phyloP scores from a whole-genome alignment of 1,140 invertebrate genomes.

The Araneus ventricosus region DNA sequence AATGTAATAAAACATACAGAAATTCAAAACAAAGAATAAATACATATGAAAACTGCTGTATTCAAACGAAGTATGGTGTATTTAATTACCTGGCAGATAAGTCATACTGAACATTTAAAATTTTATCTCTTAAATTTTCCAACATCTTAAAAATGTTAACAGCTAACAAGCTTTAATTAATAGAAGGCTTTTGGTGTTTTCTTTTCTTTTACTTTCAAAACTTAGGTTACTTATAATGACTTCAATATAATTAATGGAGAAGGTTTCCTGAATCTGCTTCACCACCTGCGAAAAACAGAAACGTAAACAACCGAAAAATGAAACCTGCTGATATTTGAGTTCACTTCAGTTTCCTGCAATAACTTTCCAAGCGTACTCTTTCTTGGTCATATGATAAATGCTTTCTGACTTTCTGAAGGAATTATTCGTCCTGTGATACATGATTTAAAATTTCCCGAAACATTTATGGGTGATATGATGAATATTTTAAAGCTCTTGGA shows the following conservation, averaged over 20 bases:
- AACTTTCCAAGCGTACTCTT: too few relatives aligned
- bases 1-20: too few relatives aligned
- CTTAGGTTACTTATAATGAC: not conserved
- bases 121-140: slow-evolving; percentile 62
- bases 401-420: too few relatives aligned
- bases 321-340: not conserved
- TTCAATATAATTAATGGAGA: not conserved
- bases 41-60: not conserved
- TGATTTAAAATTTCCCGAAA: too few relatives aligned
- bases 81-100: slow-evolving; percentile 52
- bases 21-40: too few relatives aligned
- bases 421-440: too few relatives aligned
- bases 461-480: too few relatives aligned
- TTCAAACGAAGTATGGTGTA: not conserved
- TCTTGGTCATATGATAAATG: too few relatives aligned
- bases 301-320: slow-evolving; percentile 20
- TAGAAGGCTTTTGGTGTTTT: too few relatives aligned
- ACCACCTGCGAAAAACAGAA: not conserved
- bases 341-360: not conserved
- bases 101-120: slow-evolving; percentile 56
- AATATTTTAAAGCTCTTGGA: too few relatives aligned
- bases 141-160: slow-evolving; percentile 27
- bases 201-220: not conserved
- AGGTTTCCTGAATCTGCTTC: not conserved
- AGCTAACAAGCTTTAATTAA: not conserved